Percentiles rank a stretch among this genome's conserved stretches.
Conservation (phyloP, 2,888 invertebrate species). For the Micropterix aruncella region DNA sequence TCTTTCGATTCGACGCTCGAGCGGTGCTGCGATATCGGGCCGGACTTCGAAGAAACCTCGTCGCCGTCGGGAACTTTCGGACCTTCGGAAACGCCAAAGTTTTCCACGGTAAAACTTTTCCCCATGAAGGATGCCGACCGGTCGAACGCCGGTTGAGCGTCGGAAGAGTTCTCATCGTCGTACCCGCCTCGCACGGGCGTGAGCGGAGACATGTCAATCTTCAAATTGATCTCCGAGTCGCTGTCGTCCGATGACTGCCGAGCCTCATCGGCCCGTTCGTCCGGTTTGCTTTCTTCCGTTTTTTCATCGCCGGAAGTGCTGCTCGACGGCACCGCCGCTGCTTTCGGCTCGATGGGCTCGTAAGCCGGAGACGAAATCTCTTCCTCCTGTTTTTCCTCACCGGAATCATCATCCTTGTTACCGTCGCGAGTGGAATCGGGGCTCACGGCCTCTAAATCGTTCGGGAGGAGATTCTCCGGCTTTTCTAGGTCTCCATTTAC, state of each 20-base stretch:
- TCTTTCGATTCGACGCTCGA: too few species aligned
- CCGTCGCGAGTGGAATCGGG: slow-evolving; percentile 50
- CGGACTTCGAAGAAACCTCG: too few species aligned
- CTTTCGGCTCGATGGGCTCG: slow-evolving; percentile 24
- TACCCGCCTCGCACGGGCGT: slow-evolving; percentile 34
- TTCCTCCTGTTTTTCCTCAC: slow-evolving; percentile 23
- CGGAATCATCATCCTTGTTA: slow-evolving; percentile 15
- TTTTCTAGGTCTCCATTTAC: slow-evolving; percentile 20
- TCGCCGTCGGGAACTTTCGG: too few species aligned
- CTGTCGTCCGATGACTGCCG: too few species aligned
- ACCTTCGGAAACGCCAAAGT: too few species aligned
- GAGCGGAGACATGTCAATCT: slow-evolving; percentile 33
- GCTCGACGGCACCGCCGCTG: slow-evolving; percentile 47
- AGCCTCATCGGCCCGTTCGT: slow-evolving; percentile 26
- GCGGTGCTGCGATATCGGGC: too few species aligned
- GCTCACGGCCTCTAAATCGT: slow-evolving; percentile 68
- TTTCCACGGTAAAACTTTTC: too few species aligned
- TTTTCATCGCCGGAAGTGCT: slow-evolving; percentile 41
- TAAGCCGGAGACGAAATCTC: slow-evolving; percentile 27
- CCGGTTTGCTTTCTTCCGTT: slow-evolving; percentile 13
- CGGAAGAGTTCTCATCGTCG: slow-evolving; percentile 34
- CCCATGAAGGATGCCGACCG: neutral
- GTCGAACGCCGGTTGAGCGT: slow-evolving; percentile 34
- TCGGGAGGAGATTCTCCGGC: slow-evolving; percentile 51
- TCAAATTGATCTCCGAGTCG: slow-evolving; percentile 27